Base-by-base conservation (phyloP, 2,888 invertebrate genomes). In the Deilephila porcellus region DNA sequence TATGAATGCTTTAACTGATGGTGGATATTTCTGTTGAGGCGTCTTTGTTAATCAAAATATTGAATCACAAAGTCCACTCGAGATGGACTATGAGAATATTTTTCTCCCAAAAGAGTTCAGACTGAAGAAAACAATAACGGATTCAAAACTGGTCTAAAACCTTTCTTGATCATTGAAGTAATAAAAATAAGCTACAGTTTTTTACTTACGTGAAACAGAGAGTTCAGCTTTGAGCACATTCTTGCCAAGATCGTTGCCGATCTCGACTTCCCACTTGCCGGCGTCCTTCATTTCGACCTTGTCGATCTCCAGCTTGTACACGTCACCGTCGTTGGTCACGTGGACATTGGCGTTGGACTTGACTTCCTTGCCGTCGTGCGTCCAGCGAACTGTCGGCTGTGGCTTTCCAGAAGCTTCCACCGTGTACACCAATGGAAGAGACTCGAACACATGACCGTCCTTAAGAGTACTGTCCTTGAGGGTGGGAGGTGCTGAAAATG, bases 181-280 rank as follows among this genome's bases (percentile, higher is more conserved):
- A 11, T 14, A 56, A 3, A 59, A 20, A 25, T 29, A 25, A 56
- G 32, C 7, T 45, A 17, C 11, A 11, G 45, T 3, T 45, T 11
- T 45, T 45, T 7, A 94, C 96, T 96, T 90, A 97, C 97, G 96
- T 75, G 96, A 96, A 62, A 98, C 96, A 34, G 96, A 96, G 17
- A 98, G 92, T 59, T 96, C 95, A 37, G 97, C 98, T 83, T 97
- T 96, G 76, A 96, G 95, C 70, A 95, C 95, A 76, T 97, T 96
- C 87, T 97, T 97, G 72, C 99, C 99, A 71, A 97, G 95, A 83
- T 97, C 96, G 88, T 99, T 99, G 82, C 96, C 96, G 72, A 99
- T 95, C 76, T 97, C 96, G 75, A 98, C 97, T 80, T 97, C 97
- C 94, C 98, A 99, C 75, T 96, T 95, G 14, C 97, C 98, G n/a